These are phyloP conservation scores for Psittacula derbiana DNA, from an alignment of 2,797 vertebrate species.

Conservation along the genomic window DNA sequence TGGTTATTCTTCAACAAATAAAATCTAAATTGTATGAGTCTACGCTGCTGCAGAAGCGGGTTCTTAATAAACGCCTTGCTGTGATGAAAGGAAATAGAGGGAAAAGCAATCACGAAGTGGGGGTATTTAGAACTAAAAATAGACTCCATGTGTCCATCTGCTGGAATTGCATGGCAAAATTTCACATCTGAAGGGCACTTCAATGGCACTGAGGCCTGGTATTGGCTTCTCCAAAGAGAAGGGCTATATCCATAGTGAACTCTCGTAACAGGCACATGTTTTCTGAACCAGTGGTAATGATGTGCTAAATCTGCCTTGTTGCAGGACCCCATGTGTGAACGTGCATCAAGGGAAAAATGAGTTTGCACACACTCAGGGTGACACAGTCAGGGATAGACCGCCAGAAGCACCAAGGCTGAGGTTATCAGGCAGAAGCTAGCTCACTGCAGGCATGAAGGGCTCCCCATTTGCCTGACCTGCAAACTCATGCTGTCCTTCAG, in stretches of 20 bases:
- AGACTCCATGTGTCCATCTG: background rate
- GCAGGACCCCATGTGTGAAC: background rate
- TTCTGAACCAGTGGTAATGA: background rate
- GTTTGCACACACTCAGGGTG: background rate
- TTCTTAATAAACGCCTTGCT: conserved; percentile 46
- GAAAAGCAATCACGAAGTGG: conserved; percentile 7
- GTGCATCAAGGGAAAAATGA: background rate
- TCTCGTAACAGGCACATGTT: background rate
- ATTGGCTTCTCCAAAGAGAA: background rate
- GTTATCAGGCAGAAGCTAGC: background rate
- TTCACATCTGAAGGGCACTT: background rate
- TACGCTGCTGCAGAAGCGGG: conserved; percentile 6
- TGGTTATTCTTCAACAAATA: conserved; percentile 61
- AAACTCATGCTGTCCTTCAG: background rate
- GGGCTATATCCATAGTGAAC: background rate
- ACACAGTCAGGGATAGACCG: background rate
- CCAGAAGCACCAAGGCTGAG: background rate
- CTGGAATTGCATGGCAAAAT: background rate
- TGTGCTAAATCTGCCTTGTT: background rate
- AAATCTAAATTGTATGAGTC: conserved; percentile 37
- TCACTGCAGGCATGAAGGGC: background rate
- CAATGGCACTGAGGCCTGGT: background rate
- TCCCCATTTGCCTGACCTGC: background rate
- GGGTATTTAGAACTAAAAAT: conserved; percentile 36
- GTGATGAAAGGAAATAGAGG: conserved; percentile 56